Base-by-base conservation (phyloP, 2,888 invertebrate genomes). In the Eutolmus rufibarbis region DNA sequence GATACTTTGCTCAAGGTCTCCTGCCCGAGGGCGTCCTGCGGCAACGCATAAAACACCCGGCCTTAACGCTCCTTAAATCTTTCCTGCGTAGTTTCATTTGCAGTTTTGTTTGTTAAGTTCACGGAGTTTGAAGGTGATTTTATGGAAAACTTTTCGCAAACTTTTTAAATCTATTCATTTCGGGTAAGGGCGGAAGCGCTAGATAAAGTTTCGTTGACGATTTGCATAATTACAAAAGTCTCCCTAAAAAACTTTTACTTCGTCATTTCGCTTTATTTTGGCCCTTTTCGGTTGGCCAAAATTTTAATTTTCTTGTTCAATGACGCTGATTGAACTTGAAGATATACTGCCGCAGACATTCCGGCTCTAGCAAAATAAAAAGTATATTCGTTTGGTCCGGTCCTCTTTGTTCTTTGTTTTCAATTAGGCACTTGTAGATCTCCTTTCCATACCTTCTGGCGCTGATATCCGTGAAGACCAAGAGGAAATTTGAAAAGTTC, bases 151-250 rank as follows among this genome's bases (percentile, higher is more conserved):
- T 78, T 78, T 37, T 57, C 19, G 9, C 56, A 16, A 78, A 86
- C 31, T 86, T 86, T 78, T 78, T 57, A 77, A 77, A 77, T 86
- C 77, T 86, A 77, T 57, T 86, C 78, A 78, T 86, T 86, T 78
- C 5, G 85, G 34, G 74, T 34, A 40, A 74, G 46, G 23, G 46
- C 56, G 86, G 51, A 86, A 86, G 19, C 37, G 77, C 43, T 66
- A 79, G 86, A 78, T 79, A 79, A 86, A 86, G 78, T 86, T 86
- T 86, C 43, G 56, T 57, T 66, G 43, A 43, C 57, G 86, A 86
- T 86, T 86, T 86, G 86, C 86, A 86, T 86, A 86, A 86, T 86
- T 86, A 86, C 78, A 86, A 86, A 86, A 86, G 86, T 86, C 86
- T 40, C 34, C 34, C 66, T 19, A 51, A 79, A 66, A 86, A 86